Evolutionary conservation across 2,888 invertebrate genomes (phyloP), one percentile per base, ranked within the genome.

Genomic region (Cheilosia variabilis): DNA sequence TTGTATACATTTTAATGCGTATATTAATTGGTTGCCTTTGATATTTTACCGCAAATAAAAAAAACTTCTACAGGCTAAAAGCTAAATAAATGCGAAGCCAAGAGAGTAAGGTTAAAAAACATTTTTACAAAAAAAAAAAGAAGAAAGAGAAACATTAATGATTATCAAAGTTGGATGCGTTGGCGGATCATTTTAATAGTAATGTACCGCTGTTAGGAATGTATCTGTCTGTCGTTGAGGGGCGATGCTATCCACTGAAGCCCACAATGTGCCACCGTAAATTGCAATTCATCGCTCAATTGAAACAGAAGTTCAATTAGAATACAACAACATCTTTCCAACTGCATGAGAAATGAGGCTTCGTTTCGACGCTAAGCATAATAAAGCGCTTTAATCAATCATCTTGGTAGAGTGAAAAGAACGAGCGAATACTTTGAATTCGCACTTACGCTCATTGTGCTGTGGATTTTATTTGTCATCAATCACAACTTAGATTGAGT

Each of bases 351-450:
- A 50, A 52, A 37, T 65, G 34, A 50, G 34, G 41, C 43, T 13
- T 62, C n/a, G 37, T 45, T 31, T 69, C 45, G 10, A 27, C 22
- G 13, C 31, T 72, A 37, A 73, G 73, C 45, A 55, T 63, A 57
- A 73, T 50, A 53, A 55, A 73, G 66, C 43, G 37, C 43, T 53
- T 53, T 66, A 17, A 66, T 66, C 41, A 66, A 66, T 73, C 73
- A 55, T 47, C 22, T 55, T 53, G 15, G 19, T 53, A 50, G 15
- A 43, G 34, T 43, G 43, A 53, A 52, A 50, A 37, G 62, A 72
- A 62, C 58, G 1, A 52, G 47, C 47, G 17, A 22, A 37, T 71
- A 52, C 50, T 52, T 62, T 41, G 41, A 41, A n/a, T 72, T 60
- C 37, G 72, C 72, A 72, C 50, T 60, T 60, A 19, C 19, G 50